A percentile compares a stretch with the other conserved stretches of the same genome.
These are phyloP conservation scores for Palythoa caribaeorum DNA, from an alignment of 92 coral and sea anemone genomes.

Conservation along the genomic window DNA sequence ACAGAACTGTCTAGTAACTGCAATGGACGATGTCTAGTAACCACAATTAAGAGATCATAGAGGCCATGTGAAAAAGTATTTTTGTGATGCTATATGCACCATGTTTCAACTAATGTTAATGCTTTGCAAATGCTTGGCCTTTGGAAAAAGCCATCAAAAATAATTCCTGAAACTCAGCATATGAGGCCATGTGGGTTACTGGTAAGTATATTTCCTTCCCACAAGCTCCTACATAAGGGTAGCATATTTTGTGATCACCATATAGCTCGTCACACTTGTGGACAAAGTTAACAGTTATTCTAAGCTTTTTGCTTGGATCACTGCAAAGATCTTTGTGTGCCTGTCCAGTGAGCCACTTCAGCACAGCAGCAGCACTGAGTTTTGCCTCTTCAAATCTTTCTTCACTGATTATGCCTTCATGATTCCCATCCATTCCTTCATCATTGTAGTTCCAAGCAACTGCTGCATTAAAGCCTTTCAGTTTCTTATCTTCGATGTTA, in stretches of 20 bases:
- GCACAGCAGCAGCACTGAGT: slow-evolving; percentile 31
- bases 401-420: slow-evolving; percentile 3
- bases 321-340: slow-evolving; percentile 4
- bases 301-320: background rate
- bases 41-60: no score
- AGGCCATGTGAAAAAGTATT: no score
- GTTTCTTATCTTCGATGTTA: slow-evolving; percentile 1
- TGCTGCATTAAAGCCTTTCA: slow-evolving; percentile 30
- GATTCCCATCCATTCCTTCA: background rate
- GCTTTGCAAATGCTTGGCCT: no score
- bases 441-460: slow-evolving; percentile 36
- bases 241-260: slow-evolving; percentile 41
- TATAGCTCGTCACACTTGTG: slow-evolving; percentile 37
- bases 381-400: slow-evolving; percentile 10
- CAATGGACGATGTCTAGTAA: no score
- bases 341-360: slow-evolving; percentile 38
- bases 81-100: no score
- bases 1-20: no score
- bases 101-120: no score
- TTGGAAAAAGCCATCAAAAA: no score
- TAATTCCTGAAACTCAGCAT: no score
- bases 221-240: slow-evolving; percentile 54
- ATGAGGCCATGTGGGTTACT: no score
- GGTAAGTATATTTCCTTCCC: slow-evolving; percentile 22
- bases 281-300: slow-evolving; percentile 36